Evolutionary conservation across 1,140 invertebrate genomes (phyloP), one percentile per base, ranked within the genome.

Genomic region (Drepana arcuata): DNA sequence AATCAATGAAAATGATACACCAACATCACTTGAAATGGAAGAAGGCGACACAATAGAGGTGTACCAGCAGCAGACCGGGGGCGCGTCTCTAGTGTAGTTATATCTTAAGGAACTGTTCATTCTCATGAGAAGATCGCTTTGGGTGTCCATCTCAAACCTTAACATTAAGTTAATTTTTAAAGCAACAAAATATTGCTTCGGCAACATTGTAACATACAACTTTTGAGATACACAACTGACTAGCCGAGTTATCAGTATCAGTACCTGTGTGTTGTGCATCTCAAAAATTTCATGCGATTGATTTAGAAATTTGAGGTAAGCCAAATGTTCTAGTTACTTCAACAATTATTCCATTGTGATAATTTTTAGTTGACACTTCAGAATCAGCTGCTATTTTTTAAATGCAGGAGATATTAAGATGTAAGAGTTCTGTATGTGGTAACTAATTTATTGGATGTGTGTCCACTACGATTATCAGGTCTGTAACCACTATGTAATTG

Each of bases 11-110:
- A 90, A 91, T 73, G 95, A 97, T 62, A 97, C 95, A 41, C 95
- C 95, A 18, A 90, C 90, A 30, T 90, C 90, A 26, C 82, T 97
- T 54, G 94, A 96, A 64, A 97, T 97, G 95, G 95, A 97, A 75
- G 95, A 97, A 83, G 94, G 94, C 2, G 95, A 97, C 65, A 95
- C 94, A 58, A 97, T 97, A 85, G 95, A 97, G 86, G 94, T 97
- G 34, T 97, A 96, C 75, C 94, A 96, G 83, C 94, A 96, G 83
- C 95, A 97, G 80, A 95, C 94, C 26, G 94, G 94, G 40, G 94
- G 94, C 39, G 49, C 51, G 42, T 62, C 44, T 55, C 41, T 75
- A 78, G 77, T 68, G 68, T 78, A 75, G 69, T 32, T 43, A 35
- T 66, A 61, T 43, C 31, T 55, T 77, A 73, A 81, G 68, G 68